Conservation (phyloP, 2,888 invertebrate species). For the Quadroppia sp. region DNA sequence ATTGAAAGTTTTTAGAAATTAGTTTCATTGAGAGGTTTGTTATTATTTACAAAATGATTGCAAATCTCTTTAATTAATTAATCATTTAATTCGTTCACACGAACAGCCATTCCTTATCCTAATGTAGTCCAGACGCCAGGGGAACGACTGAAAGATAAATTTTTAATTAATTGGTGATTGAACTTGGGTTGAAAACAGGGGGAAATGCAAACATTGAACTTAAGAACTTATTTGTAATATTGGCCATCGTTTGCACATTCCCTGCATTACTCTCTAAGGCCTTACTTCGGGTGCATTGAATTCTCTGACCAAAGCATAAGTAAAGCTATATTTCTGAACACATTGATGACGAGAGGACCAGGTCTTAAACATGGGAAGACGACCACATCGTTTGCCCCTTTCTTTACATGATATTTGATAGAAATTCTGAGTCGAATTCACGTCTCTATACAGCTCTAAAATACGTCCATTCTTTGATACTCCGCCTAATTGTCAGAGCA, state of each 20-base stretch:
- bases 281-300: slow-evolving; percentile 56
- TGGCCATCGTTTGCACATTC: not conserved
- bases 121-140: slow-evolving; percentile 76
- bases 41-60: slow-evolving; percentile 13
- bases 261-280: not conserved
- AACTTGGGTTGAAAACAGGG: too few relatives aligned
- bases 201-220: too few relatives aligned
- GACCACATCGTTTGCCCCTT: slow-evolving; percentile 68
- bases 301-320: slow-evolving; percentile 74
- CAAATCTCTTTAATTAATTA: not conserved
- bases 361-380: slow-evolving; percentile 66
- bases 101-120: slow-evolving; percentile 76
- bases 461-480: slow-evolving; percentile 62
- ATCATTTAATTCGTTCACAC: slow-evolving; percentile 59
- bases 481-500: slow-evolving; percentile 58
- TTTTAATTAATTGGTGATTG: not conserved
- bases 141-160: slow-evolving; percentile 38
- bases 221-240: not conserved
- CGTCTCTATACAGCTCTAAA: slow-evolving; percentile 69
- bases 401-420: slow-evolving; percentile 73
- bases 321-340: slow-evolving; percentile 75
- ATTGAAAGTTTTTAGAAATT: not conserved
- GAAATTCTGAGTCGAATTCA: slow-evolving; percentile 59
- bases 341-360: slow-evolving; percentile 60
- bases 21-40: not conserved